Percentiles rank a stretch among this genome's conserved stretches.
These are phyloP conservation scores for Cochlearius cochlearius DNA, from an alignment of 2,113 vertebrate genomes.

Conservation along the genomic window DNA sequence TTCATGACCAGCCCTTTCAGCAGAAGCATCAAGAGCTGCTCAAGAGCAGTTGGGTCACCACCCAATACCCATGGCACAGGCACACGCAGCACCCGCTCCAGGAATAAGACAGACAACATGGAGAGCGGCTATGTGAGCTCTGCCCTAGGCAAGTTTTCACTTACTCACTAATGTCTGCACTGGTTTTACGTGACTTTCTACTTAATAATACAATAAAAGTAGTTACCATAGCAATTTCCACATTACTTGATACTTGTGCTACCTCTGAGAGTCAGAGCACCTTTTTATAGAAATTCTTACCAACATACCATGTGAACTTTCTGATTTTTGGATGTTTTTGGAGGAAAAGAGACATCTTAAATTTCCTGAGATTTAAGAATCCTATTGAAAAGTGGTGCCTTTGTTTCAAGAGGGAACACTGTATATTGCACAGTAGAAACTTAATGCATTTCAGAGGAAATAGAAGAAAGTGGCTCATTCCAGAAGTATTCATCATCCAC, in stretches of 20 bases:
- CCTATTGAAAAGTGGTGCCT: not conserved
- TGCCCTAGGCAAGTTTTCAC: not conserved
- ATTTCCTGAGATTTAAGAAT: not conserved
- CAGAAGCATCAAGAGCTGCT: not conserved
- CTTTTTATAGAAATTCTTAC: slow-evolving; percentile 43
- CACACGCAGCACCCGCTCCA: not conserved
- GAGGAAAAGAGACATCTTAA: not conserved
- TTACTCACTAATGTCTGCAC: not conserved
- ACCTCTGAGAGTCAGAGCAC: not conserved
- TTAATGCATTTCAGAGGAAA: not conserved
- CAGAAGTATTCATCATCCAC: slow-evolving; percentile 20
- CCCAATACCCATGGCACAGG: not conserved
- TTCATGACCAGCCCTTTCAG: not conserved
- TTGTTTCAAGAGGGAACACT: slow-evolving; percentile 17
- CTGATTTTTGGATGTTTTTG: not conserved
- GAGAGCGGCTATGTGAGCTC: not conserved
- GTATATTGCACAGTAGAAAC: not conserved
- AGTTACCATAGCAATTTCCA: slow-evolving; percentile 63
- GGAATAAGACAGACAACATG: not conserved
- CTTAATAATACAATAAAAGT: slow-evolving; percentile 9
- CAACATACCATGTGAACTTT: not conserved
- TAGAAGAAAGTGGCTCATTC: not conserved
- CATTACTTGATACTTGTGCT: slow-evolving; percentile 29
- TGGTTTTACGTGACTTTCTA: slow-evolving; percentile 17
- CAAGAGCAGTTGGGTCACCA: not conserved